A percentile compares a stretch with the other conserved stretches of the same genome.
Evolutionary conservation across 2,797 vertebrate genomes (phyloP).

Genomic region (Sparus aurata): DNA sequence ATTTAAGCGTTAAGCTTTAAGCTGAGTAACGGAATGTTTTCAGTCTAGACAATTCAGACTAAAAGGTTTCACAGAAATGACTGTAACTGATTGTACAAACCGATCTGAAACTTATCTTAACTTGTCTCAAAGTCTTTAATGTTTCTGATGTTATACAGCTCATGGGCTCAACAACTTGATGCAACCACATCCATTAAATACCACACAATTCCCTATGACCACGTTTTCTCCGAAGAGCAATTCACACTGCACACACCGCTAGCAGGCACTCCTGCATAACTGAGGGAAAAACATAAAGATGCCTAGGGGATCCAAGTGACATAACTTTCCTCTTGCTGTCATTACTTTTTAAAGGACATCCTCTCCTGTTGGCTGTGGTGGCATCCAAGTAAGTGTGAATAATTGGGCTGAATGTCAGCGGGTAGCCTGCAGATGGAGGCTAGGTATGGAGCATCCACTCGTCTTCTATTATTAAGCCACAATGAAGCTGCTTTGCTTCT

Average conservation of each 20-base stretch:
- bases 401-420: constrained; percentile 84
- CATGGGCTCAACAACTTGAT: constrained; percentile 27
- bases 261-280: constrained; percentile 44
- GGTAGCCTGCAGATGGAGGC: constrained; percentile 74
- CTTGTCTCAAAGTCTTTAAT: constrained; percentile 6
- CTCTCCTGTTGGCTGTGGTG: constrained; percentile 75
- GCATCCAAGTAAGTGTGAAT: constrained; percentile 78
- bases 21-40: neutral
- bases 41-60: neutral
- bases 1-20: neutral
- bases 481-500: constrained; percentile 51
- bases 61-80: neutral
- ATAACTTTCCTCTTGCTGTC: constrained; percentile 64
- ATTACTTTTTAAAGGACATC: constrained; percentile 80
- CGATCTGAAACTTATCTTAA: neutral
- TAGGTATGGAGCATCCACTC: constrained; percentile 69
- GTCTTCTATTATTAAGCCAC: constrained; percentile 70
- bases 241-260: constrained; percentile 20
- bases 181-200: constrained; percentile 49
- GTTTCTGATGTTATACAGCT: constrained; percentile 24
- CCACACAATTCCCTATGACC: constrained; percentile 31
- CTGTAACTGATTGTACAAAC: neutral
- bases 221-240: constrained; percentile 46
- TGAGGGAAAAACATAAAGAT: constrained; percentile 55
- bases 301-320: constrained; percentile 64